phyloP scores from a whole-genome alignment of 2,113 vertebrate species.

The Phaethornis superciliosus region DNA sequence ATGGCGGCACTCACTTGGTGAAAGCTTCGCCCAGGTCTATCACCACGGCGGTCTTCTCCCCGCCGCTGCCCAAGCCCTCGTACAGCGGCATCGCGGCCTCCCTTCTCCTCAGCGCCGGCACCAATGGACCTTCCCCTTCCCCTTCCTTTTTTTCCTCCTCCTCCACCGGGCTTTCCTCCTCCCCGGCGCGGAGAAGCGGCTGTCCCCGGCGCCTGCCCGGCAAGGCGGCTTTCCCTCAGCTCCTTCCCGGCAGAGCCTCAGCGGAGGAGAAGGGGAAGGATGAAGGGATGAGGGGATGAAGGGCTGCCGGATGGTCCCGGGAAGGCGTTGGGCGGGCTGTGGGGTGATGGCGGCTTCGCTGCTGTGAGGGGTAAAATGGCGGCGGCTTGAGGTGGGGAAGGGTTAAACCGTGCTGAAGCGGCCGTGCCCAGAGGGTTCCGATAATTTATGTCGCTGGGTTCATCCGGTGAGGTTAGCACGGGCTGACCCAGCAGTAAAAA shows the following conservation, averaged over 20 bases:
- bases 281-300: too few species aligned
- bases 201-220: neutral
- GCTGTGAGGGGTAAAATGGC: too few species aligned
- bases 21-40: constrained; percentile 93
- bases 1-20: constrained; percentile 87
- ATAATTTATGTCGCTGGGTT: fast-evolving
- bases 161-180: neutral
- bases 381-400: neutral
- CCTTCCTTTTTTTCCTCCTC: neutral
- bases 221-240: too few species aligned
- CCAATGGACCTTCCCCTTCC: neutral
- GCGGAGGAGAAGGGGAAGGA: too few species aligned
- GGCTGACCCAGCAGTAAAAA: too few species aligned
- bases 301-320: neutral
- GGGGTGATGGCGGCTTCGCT: too few species aligned
- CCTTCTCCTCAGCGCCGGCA: neutral
- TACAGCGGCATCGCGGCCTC: constrained; percentile 86
- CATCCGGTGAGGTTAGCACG: too few species aligned
- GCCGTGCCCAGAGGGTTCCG: fast-evolving
- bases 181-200: neutral
- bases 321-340: neutral
- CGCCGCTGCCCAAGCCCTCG: constrained; percentile 91
- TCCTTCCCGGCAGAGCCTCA: too few species aligned
- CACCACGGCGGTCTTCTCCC: constrained; percentile 93
- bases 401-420: fast-evolving